Evolutionary conservation across 2,113 vertebrate genomes (phyloP).

Genomic region (Syrrhaptes paradoxus): DNA sequence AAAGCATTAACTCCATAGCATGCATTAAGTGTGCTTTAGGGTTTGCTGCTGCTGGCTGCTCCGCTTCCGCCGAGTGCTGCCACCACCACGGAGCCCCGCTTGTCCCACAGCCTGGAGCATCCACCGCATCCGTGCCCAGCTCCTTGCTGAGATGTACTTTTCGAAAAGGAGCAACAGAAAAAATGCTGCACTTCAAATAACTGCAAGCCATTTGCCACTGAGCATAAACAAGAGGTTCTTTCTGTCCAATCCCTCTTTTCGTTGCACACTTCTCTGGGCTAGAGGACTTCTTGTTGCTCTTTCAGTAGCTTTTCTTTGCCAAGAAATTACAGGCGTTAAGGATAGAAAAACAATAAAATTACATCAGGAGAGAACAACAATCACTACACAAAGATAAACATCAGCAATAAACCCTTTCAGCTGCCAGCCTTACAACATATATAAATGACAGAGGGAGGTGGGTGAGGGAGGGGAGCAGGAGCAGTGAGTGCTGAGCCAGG

Average conservation of each 20-base stretch:
- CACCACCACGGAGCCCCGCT: not conserved
- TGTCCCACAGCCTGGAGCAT: fast-evolving
- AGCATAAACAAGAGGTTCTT: not conserved
- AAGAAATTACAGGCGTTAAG: not conserved
- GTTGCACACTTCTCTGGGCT: fast-evolving
- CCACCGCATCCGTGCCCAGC: fast-evolving
- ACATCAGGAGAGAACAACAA: not conserved
- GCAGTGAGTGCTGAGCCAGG: not conserved
- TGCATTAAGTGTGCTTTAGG: too few species aligned
- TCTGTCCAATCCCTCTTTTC: not conserved
- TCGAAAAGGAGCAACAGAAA: not conserved
- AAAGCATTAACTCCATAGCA: not conserved
- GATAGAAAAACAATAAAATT: slow-evolving; percentile 22
- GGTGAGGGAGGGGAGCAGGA: not conserved
- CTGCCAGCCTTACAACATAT: not conserved
- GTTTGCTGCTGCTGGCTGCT: fast-evolving
- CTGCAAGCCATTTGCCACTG: fast-evolving
- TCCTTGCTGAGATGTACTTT: not conserved
- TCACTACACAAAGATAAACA: slow-evolving; percentile 6
- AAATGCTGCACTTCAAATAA: not conserved
- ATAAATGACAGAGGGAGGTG: not conserved
- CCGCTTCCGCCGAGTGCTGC: fast-evolving
- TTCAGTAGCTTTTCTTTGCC: not conserved
- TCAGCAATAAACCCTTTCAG: slow-evolving; percentile 21
- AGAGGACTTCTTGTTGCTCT: not conserved